Evolutionary conservation across 2,888 invertebrate species (phyloP).

Genomic region (Aricia artaxerxes): DNA sequence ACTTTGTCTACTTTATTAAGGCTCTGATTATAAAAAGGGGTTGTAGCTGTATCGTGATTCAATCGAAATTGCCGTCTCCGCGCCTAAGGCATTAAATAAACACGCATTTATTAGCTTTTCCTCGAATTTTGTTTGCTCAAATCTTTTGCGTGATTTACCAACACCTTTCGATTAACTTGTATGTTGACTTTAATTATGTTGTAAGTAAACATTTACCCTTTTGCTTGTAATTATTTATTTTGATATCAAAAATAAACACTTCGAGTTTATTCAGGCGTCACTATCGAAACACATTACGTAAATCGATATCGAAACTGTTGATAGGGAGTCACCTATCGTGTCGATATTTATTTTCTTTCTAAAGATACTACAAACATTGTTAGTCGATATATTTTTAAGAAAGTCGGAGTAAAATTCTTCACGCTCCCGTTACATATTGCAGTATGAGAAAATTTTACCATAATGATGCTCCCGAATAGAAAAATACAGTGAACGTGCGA

Average conservation of each 20-base stretch:
- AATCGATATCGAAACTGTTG: too few relatives aligned
- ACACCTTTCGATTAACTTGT: conserved; percentile 1
- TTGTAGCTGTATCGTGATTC: not conserved
- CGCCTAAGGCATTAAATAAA: conserved; percentile 9
- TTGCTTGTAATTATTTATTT: not conserved
- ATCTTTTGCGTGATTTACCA: conserved; percentile 23
- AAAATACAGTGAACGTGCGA: conserved; percentile 38
- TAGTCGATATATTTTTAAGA: not conserved
- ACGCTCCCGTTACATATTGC: conserved; percentile 17
- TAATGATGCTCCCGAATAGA: conserved; percentile 39
- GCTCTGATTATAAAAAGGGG: not conserved
- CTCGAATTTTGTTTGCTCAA: not conserved
- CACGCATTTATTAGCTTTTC: conserved; percentile 17
- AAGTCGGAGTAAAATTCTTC: not conserved
- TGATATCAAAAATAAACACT: not conserved
- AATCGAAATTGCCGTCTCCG: conserved; percentile 5
- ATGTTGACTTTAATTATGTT: not conserved
- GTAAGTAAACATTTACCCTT: not conserved
- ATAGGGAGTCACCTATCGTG: too few relatives aligned
- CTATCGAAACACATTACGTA: too few relatives aligned
- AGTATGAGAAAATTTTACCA: conserved; percentile 32
- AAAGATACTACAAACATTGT: not conserved
- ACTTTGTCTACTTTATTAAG: not conserved
- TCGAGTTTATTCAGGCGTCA: too few relatives aligned
- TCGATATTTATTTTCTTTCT: too few relatives aligned